Conservation (phyloP, 2,113 vertebrate species). For the Erpornis zantholeuca region DNA sequence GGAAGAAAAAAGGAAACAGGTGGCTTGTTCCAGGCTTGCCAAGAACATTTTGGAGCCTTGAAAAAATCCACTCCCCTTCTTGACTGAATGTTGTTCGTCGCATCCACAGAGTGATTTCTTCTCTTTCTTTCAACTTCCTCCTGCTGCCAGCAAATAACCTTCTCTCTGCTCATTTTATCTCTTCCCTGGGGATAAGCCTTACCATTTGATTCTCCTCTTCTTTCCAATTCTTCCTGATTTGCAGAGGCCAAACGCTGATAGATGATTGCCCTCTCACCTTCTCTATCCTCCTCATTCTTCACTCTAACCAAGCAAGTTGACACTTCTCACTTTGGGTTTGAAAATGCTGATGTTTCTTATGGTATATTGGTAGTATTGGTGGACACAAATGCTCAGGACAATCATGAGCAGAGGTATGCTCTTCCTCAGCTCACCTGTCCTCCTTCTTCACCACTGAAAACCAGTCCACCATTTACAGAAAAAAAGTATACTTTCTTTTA, state of each 20-base stretch:
- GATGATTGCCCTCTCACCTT: neutral
- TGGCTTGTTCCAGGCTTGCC: constrained; percentile 5
- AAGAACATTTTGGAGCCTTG: constrained; percentile 31
- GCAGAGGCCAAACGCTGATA: neutral
- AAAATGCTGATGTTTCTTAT: neutral
- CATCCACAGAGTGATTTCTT: neutral
- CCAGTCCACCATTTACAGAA: neutral
- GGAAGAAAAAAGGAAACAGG: neutral
- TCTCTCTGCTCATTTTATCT: neutral
- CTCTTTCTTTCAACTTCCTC: neutral
- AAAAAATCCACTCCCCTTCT: constrained; percentile 12
- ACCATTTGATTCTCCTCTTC: neutral
- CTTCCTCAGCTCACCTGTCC: neutral
- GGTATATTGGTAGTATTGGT: neutral
- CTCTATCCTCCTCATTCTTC: neutral
- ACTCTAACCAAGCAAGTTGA: neutral
- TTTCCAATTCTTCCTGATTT: neutral
- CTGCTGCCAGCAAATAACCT: neutral
- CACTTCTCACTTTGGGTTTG: neutral
- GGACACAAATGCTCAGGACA: neutral
- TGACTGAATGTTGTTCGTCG: neutral
- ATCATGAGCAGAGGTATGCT: neutral
- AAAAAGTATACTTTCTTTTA: neutral
- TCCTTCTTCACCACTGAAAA: neutral
- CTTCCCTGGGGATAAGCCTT: neutral